A percentile compares a stretch with the other conserved stretches of the same genome.
Conservation (phyloP, 2,797 vertebrate genomes). For the Arctocebus calabarensis region DNA sequence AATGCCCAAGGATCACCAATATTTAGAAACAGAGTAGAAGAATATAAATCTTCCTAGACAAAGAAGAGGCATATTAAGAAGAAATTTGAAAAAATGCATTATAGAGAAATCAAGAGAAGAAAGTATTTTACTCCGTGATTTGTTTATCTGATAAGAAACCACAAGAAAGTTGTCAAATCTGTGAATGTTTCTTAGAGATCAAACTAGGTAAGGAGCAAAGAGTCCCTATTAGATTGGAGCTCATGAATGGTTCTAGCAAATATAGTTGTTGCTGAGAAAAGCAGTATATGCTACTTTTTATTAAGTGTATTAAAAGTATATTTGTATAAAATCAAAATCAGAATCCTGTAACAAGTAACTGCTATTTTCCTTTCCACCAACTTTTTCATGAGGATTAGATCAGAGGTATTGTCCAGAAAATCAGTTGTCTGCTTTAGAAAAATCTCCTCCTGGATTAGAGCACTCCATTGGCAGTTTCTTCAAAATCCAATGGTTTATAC, state of each 20-base stretch:
- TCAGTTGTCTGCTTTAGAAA: not conserved
- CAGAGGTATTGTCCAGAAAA: constrained; percentile 32
- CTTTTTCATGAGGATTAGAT: not conserved
- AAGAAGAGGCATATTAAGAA: not conserved
- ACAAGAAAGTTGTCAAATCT: not conserved
- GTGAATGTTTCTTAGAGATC: not conserved
- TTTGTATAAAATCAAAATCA: not conserved
- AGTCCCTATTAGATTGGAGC: not conserved
- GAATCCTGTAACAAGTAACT: not conserved
- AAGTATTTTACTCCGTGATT: no score
- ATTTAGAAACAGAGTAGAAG: not conserved
- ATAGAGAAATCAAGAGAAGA: constrained; percentile 15
- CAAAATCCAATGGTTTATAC: not conserved
- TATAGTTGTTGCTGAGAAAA: not conserved
- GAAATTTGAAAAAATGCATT: not conserved
- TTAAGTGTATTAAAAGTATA: not conserved
- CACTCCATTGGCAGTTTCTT: not conserved
- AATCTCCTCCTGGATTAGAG: not conserved
- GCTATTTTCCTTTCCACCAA: not conserved
- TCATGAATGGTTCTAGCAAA: not conserved
- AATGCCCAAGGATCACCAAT: not conserved
- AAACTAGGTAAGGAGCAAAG: not conserved
- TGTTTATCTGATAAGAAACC: not conserved
- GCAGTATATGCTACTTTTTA: not conserved
- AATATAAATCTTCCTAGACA: not conserved